Percentiles rank a stretch among this genome's conserved stretches.
Evolutionary conservation across 2,888 invertebrate species (phyloP).

Genomic region (Himalopsyche tibetana): DNA sequence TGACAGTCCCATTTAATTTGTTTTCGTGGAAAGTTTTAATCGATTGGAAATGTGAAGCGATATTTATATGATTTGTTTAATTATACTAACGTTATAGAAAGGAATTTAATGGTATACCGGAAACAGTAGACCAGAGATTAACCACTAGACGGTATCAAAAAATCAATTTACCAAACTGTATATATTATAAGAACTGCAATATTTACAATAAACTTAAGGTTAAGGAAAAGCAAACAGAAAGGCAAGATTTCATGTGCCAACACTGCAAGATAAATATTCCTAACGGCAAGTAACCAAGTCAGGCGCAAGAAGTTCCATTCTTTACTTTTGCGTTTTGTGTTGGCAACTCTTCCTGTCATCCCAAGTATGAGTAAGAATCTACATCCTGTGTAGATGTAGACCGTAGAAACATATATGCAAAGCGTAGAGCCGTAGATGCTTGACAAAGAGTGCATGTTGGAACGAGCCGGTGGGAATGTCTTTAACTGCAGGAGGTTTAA

Average conservation of each 20-base stretch:
- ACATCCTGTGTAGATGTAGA: neutral
- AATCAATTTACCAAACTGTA: no score
- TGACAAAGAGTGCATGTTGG: conserved; percentile 39
- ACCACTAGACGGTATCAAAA: no score
- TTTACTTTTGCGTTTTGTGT: conserved; percentile 7
- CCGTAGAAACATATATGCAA: neutral
- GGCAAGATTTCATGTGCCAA: neutral
- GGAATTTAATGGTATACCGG: no score
- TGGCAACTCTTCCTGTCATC: neutral
- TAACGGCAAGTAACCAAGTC: conserved; percentile 1
- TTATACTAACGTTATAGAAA: no score
- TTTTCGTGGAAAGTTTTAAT: no score
- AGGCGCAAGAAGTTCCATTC: neutral
- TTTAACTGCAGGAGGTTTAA: conserved; percentile 36
- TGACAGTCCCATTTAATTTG: no score
- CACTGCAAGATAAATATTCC: conserved; percentile 11
- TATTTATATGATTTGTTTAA: no score
- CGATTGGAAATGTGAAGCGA: no score
- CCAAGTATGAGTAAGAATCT: conserved; percentile 5
- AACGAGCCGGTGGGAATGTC: conserved; percentile 19
- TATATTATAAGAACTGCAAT: no score
- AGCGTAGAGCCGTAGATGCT: conserved; percentile 9
- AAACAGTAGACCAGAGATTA: no score
- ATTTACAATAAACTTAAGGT: no score
- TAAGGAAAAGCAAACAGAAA: no score